phyloP scores from a whole-genome alignment of 2,888 invertebrate species.

The Serrognathus titanus region DNA sequence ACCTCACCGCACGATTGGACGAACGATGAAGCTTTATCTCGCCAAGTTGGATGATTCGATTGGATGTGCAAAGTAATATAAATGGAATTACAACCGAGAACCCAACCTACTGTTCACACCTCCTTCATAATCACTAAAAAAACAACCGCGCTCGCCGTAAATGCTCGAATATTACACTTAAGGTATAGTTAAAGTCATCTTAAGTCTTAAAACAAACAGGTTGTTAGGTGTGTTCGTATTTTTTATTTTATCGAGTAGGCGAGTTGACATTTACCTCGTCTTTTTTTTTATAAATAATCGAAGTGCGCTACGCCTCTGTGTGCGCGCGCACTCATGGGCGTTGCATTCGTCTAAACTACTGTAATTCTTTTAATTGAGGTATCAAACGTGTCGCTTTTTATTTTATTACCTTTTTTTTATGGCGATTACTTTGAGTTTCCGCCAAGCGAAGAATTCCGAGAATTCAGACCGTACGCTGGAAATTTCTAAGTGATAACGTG shows the following conservation, averaged over 20 bases:
- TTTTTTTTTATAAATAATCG: constrained; percentile 23
- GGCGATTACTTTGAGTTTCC: background rate
- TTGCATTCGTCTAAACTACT: constrained; percentile 23
- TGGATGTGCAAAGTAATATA: constrained; percentile 35
- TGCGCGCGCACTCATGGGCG: constrained; percentile 40
- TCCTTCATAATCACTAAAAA: constrained; percentile 32
- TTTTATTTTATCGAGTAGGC: constrained; percentile 34
- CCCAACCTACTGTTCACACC: constrained; percentile 40
- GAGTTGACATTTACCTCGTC: constrained; percentile 36
- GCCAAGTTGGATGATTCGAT: constrained; percentile 28
- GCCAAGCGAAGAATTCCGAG: background rate
- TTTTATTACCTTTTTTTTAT: constrained; percentile 33
- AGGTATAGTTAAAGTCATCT: constrained; percentile 33
- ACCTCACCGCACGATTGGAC: constrained; percentile 30
- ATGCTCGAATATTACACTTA: constrained; percentile 43
- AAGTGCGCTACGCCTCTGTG: constrained; percentile 30
- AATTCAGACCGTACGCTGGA: background rate
- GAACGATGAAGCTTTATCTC: constrained; percentile 20
- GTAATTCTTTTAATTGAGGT: constrained; percentile 40
- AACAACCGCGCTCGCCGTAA: constrained; percentile 25
- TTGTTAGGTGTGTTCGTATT: constrained; percentile 33
- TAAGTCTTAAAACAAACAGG: constrained; percentile 42
- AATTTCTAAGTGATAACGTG: background rate
- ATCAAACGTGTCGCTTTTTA: constrained; percentile 32
- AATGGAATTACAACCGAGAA: constrained; percentile 39